phyloP scores from a whole-genome alignment of 2,113 vertebrate species.

The Paradoxurus hermaphroditus region DNA sequence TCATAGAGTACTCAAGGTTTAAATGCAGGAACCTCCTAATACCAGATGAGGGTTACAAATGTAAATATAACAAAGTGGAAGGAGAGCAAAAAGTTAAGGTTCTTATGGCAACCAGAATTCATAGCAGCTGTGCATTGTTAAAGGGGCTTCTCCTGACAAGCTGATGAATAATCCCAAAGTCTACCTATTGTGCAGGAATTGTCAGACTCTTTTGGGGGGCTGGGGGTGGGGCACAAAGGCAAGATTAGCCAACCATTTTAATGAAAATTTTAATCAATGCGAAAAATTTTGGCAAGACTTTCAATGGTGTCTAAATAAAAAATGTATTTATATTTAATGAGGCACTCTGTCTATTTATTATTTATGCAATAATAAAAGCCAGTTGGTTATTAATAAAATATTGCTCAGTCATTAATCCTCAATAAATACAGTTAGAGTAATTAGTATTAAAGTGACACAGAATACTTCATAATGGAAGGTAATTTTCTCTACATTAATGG shows the following conservation, averaged over 20 bases:
- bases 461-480: constrained; percentile 76
- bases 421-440: constrained; percentile 69
- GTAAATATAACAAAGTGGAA: constrained; percentile 29
- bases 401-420: constrained; percentile 76
- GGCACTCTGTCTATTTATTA: constrained; percentile 74
- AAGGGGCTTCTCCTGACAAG: constrained; percentile 37
- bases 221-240: neutral
- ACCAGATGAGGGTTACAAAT: neutral
- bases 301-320: constrained; percentile 66
- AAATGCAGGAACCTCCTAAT: neutral
- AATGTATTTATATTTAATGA: constrained; percentile 72
- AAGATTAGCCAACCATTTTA: constrained; percentile 68
- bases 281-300: constrained; percentile 60
- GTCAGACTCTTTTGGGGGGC: neutral
- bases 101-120: constrained; percentile 56
- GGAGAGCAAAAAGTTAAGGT: constrained; percentile 49
- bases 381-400: constrained; percentile 72
- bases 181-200: constrained; percentile 24
- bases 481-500: constrained; percentile 75
- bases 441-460: constrained; percentile 69
- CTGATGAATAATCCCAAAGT: constrained; percentile 43
- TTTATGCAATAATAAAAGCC: constrained; percentile 75
- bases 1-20: neutral
- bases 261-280: constrained; percentile 69
- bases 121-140: neutral